Evolutionary conservation across 2,888 invertebrate genomes (phyloP).

Genomic region (Cosmopolites sordidus): DNA sequence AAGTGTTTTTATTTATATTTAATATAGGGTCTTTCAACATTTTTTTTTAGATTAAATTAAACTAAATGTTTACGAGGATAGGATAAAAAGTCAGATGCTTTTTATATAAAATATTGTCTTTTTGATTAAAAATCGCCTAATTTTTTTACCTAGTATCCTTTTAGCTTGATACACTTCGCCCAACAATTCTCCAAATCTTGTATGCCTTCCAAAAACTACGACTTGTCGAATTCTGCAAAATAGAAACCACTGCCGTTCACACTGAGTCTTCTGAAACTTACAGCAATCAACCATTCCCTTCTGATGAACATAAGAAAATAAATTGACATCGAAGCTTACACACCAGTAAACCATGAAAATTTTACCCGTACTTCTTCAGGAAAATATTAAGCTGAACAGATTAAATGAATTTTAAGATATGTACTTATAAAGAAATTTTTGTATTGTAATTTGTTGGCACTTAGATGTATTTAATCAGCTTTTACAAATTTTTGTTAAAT

Average conservation of each 20-base stretch:
- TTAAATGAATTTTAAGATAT: neutral
- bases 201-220: too few species aligned
- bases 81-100: too few species aligned
- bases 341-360: conserved; percentile 51
- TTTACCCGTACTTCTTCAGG: conserved; percentile 55
- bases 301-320: conserved; percentile 40
- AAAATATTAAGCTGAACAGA: conserved; percentile 49
- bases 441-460: neutral
- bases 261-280: conserved; percentile 5
- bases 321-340: conserved; percentile 51
- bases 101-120: too few species aligned
- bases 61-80: too few species aligned
- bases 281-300: conserved; percentile 18
- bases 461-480: conserved; percentile 1
- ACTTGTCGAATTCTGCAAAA: too few species aligned
- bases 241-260: neutral
- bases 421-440: neutral
- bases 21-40: too few species aligned
- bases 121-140: too few species aligned
- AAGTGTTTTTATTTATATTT: neutral
- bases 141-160: too few species aligned
- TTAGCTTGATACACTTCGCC: too few species aligned
- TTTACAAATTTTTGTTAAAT: neutral
- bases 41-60: too few species aligned
- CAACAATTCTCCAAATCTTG: too few species aligned